Base-by-base conservation (phyloP, 2,113 vertebrate genomes). In the Rhizomys pruinosus region DNA sequence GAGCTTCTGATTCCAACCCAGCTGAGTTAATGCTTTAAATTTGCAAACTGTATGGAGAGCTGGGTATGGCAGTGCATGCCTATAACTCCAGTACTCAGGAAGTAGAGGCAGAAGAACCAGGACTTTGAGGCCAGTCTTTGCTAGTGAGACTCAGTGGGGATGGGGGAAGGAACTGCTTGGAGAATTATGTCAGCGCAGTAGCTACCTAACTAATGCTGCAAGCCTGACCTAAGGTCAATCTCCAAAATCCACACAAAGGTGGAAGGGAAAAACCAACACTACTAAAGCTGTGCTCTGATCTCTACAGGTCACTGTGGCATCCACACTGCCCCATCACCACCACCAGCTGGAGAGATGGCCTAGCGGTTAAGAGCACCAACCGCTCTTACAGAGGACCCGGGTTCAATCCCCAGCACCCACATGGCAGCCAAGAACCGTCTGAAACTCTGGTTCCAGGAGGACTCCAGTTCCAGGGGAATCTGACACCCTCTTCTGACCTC, bases 111-210 rank as follows among this genome's bases (percentile, higher is more conserved):
- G 34, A 32, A 6, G 13, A 47, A 19, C 42, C 42, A 84, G 47
- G 47, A 52, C 63, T 69, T 68, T 25, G 32, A 69, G 29, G 42
- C 29, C 61, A 84, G 42, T 39, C 32, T 66, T 22, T 13, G 80
- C 37, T 66, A 44, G 5, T 47, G 29, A 19, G 32, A 20, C 19
- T 8, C 55, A 8, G 55, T 57, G 57, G 57, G 57, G 19, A 3
- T 15, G 57, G 19, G 57, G 47, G 11, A 13, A 52, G 44, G 66
- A 68, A 23, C 32, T 25, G 44, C 55, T 20, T 69, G 34, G 47
- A 22, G 55, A 7, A 2, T 9, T 0, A 0, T 5, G 8, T 19
- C 79, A 1, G 0, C 1, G 1, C n/a, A 19, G 34, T 25, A n/a
- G n/a, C n/a, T n/a, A n/a, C n/a, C n/a, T 32, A 4, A 20, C 72